Percentiles rank a stretch among this genome's conserved stretches.
Evolutionary conservation across 2,888 invertebrate species (phyloP).

Genomic region (Mantis religiosa): DNA sequence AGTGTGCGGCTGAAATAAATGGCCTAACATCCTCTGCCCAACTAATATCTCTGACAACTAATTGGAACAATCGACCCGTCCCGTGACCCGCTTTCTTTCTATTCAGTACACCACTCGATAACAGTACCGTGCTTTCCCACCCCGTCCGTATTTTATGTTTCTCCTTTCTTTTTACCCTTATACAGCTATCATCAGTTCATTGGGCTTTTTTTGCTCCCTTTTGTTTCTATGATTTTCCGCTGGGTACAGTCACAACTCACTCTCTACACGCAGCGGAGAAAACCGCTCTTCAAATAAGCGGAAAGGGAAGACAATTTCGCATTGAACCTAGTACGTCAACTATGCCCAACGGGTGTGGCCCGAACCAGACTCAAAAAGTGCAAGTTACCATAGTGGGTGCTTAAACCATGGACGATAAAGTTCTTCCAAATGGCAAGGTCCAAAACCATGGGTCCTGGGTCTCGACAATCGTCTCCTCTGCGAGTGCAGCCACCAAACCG

Average conservation of each 20-base stretch:
- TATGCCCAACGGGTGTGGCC: too few relatives aligned
- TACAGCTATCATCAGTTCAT: not conserved
- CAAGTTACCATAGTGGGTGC: too few relatives aligned
- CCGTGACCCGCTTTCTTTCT: not conserved
- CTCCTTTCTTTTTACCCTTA: not conserved
- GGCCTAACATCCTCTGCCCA: not conserved
- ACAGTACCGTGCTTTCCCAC: not conserved
- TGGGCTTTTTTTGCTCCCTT: not conserved
- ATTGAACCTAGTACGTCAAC: too few relatives aligned
- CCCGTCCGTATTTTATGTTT: not conserved
- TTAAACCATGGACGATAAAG: too few relatives aligned
- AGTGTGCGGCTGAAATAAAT: not conserved
- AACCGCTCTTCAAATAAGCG: not conserved
- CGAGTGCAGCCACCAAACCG: too few relatives aligned
- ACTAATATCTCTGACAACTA: not conserved
- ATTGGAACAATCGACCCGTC: not conserved
- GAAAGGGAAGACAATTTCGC: too few relatives aligned
- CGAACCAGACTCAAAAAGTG: too few relatives aligned
- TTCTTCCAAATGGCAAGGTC: too few relatives aligned
- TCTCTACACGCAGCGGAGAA: not conserved
- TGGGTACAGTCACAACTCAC: not conserved
- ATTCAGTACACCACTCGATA: not conserved
- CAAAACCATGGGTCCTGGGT: too few relatives aligned
- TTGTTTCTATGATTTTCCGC: not conserved
- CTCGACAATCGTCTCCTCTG: too few relatives aligned